These are phyloP conservation scores for Ichneumon xanthorius DNA, from an alignment of 2,888 invertebrate genomes.

Conservation along the genomic window DNA sequence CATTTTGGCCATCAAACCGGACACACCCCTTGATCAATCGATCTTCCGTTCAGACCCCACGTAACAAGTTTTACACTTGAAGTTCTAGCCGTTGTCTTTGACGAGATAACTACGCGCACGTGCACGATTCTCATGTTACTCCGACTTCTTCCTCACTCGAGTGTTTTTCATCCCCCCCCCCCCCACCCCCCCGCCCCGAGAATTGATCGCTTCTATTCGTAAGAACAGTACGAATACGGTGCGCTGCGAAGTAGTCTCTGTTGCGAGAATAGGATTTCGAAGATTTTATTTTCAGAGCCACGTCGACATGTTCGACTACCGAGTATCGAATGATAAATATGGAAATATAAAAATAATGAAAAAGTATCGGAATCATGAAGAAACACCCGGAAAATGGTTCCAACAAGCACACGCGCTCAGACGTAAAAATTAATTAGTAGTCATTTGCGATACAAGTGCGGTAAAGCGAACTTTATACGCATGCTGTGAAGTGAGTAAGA, in stretches of 20 bases:
- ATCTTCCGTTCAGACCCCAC: conserved; percentile 14
- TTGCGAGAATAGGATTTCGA: not conserved
- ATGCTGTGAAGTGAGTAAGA: too few species aligned
- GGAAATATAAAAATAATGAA: not conserved
- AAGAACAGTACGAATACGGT: not conserved
- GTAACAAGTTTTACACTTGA: not conserved
- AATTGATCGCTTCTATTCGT: not conserved
- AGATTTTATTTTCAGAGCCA: not conserved
- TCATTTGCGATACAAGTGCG: too few species aligned
- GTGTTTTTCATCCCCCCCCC: not conserved
- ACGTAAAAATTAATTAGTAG: too few species aligned
- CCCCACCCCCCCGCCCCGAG: not conserved
- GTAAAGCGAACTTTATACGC: too few species aligned
- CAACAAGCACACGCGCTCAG: too few species aligned
- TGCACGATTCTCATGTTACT: not conserved
- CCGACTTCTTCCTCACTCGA: not conserved
- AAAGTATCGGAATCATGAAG: not conserved
- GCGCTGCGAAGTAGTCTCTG: not conserved
- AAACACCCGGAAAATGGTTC: not conserved
- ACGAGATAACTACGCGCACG: not conserved
- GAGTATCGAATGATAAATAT: not conserved
- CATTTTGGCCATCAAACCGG: conserved; percentile 57
- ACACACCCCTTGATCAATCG: conserved; percentile 57
- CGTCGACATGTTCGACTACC: not conserved
- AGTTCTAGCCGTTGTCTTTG: not conserved